Percentiles rank a stretch among this genome's conserved stretches.
Evolutionary conservation across 2,113 vertebrate genomes (phyloP).

Genomic region (Marcusenius ussheri): DNA sequence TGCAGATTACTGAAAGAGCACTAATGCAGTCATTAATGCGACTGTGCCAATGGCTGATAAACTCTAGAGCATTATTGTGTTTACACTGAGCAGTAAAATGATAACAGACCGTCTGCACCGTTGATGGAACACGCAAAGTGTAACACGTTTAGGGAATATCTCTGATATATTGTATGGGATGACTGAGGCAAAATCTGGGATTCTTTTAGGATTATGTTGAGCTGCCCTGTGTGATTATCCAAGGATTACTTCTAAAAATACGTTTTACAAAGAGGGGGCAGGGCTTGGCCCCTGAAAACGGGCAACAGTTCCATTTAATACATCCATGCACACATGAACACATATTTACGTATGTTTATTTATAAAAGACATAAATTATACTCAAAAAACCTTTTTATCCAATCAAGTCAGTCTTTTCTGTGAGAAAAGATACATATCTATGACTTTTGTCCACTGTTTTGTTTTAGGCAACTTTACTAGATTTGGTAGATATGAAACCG

Average conservation of each 20-base stretch:
- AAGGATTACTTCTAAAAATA: conserved; percentile 41
- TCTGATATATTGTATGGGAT: background rate
- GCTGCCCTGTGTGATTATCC: conserved; percentile 32
- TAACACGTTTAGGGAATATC: background rate
- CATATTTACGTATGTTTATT: background rate
- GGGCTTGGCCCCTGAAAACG: background rate
- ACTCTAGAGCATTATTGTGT: background rate
- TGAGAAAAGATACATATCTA: background rate
- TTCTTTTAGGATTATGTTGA: conserved; percentile 31
- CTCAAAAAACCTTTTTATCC: background rate
- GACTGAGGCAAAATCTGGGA: conserved; percentile 13
- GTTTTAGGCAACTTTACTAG: background rate
- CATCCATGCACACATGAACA: background rate
- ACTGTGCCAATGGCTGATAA: background rate
- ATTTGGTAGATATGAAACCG: background rate
- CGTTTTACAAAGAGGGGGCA: conserved; percentile 12
- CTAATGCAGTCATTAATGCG: background rate
- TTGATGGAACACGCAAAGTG: background rate
- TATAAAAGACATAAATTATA: background rate
- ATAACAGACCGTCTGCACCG: background rate
- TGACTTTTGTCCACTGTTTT: background rate
- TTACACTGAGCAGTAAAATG: background rate
- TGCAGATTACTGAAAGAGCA: background rate
- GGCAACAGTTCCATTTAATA: background rate
- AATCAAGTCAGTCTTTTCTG: background rate